Percentiles rank a stretch among this genome's conserved stretches.
These are phyloP conservation scores for Tribolium freemani DNA, from an alignment of 2,888 invertebrate species.

Conservation along the genomic window DNA sequence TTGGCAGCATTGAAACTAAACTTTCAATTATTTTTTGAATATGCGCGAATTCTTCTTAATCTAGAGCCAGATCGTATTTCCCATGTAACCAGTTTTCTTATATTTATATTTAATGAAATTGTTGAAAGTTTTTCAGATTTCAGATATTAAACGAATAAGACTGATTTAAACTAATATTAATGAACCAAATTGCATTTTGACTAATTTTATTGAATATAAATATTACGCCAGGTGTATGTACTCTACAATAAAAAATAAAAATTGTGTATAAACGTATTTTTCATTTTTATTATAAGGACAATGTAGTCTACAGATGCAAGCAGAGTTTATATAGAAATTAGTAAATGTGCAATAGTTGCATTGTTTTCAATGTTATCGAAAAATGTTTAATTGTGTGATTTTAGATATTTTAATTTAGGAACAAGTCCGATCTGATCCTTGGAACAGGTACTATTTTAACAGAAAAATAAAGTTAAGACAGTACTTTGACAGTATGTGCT, in stretches of 20 bases:
- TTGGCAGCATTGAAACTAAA: not conserved
- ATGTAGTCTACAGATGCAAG: conserved; percentile 18
- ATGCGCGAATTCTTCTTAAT: conserved; percentile 3
- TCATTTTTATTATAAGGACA: conserved; percentile 11
- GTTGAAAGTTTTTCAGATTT: conserved; percentile 37
- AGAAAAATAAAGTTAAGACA: not conserved
- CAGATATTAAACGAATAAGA: conserved; percentile 42
- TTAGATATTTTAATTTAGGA: conserved; percentile 32
- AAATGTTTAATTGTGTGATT: conserved; percentile 42
- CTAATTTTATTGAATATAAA: conserved; percentile 40
- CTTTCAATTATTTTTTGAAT: not conserved
- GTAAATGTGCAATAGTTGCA: conserved; percentile 43
- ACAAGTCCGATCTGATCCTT: conserved; percentile 14
- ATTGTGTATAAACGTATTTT: conserved; percentile 1
- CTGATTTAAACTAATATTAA: conserved; percentile 45
- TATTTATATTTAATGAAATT: conserved; percentile 41
- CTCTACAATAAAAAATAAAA: conserved; percentile 11
- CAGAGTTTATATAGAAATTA: conserved; percentile 30
- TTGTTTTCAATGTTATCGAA: conserved; percentile 36
- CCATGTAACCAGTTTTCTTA: conserved; percentile 7
- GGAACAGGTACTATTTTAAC: not conserved
- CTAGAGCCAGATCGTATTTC: not conserved
- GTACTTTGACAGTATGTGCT: conserved; percentile 40
- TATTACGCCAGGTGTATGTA: conserved; percentile 31
- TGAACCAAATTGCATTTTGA: conserved; percentile 48